These are phyloP conservation scores for Alaudala cheleensis DNA, from an alignment of 2,113 vertebrate species.

Conservation along the genomic window DNA sequence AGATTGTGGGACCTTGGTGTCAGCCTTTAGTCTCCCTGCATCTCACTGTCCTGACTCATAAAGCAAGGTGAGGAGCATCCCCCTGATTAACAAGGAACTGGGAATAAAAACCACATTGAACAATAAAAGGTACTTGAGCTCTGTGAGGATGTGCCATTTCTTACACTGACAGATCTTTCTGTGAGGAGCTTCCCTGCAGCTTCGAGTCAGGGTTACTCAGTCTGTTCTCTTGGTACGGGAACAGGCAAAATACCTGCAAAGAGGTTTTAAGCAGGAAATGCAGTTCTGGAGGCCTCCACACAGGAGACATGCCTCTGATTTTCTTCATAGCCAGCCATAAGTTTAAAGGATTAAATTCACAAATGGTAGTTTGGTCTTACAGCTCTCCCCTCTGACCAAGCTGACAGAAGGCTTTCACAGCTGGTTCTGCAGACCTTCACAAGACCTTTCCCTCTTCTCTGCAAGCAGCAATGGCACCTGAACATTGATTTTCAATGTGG, in stretches of 20 bases:
- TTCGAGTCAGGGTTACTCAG: background rate
- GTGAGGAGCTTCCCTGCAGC: background rate
- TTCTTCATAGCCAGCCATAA: background rate
- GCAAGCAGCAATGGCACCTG: background rate
- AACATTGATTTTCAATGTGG: background rate
- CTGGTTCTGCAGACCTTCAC: background rate
- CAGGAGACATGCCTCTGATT: background rate
- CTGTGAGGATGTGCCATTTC: background rate
- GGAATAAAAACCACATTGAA: background rate
- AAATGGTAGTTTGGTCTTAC: background rate
- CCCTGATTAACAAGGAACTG: background rate
- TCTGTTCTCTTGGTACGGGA: background rate
- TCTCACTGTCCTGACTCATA: background rate
- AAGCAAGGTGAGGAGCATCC: background rate
- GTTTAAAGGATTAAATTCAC: background rate
- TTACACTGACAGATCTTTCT: background rate
- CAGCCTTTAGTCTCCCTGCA: background rate
- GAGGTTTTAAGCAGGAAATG: background rate
- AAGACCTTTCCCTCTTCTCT: background rate
- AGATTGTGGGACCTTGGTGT: background rate
- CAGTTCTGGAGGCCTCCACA: background rate
- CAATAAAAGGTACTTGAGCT: background rate
- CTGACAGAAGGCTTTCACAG: background rate
- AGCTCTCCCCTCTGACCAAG: background rate
- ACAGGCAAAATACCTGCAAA: background rate